A percentile compares a stretch with the other conserved stretches of the same genome.
Conservation (phyloP, 2,888 invertebrate genomes). For the Heteromyza rotundicornis region DNA sequence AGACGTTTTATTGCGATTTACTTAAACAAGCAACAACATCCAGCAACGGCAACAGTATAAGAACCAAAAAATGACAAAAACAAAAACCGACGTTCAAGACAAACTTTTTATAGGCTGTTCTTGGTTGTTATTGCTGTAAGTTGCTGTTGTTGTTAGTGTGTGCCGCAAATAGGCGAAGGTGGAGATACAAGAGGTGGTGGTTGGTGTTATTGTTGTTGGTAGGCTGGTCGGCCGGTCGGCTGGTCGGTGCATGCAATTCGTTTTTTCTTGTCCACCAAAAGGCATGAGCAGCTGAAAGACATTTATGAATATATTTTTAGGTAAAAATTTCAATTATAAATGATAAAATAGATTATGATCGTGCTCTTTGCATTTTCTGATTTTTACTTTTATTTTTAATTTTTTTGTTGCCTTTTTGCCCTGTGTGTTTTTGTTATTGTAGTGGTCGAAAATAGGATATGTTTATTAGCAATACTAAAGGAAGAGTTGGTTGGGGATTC, state of each 20-base stretch:
- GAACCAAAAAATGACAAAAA: neutral
- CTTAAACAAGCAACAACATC: slow-evolving; percentile 4
- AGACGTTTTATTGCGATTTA: slow-evolving; percentile 22
- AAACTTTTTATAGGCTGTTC: slow-evolving; percentile 38
- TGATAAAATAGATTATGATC: slow-evolving; percentile 38
- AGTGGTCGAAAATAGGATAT: neutral
- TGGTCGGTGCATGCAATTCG: neutral
- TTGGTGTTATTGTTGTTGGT: neutral
- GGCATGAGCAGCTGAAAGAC: slow-evolving; percentile 37
- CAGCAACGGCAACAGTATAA: slow-evolving; percentile 8
- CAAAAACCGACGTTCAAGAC: slow-evolving; percentile 29
- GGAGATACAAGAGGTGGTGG: slow-evolving; percentile 14
- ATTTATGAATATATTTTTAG: slow-evolving; percentile 42
- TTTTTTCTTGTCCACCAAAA: neutral
- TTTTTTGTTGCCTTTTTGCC: slow-evolving; percentile 3
- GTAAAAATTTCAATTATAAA: slow-evolving; percentile 45
- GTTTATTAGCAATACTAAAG: slow-evolving; percentile 4
- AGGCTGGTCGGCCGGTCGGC: neutral
- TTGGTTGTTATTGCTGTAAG: slow-evolving; percentile 32
- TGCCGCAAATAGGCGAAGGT: slow-evolving; percentile 23
- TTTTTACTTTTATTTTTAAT: slow-evolving; percentile 23
- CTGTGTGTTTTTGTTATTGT: neutral
- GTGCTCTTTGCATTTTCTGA: slow-evolving; percentile 27
- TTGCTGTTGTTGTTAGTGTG: slow-evolving; percentile 29
- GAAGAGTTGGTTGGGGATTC: no score